Conservation (phyloP, 2,797 vertebrate genomes). For the Intellagama lesueurii region DNA sequence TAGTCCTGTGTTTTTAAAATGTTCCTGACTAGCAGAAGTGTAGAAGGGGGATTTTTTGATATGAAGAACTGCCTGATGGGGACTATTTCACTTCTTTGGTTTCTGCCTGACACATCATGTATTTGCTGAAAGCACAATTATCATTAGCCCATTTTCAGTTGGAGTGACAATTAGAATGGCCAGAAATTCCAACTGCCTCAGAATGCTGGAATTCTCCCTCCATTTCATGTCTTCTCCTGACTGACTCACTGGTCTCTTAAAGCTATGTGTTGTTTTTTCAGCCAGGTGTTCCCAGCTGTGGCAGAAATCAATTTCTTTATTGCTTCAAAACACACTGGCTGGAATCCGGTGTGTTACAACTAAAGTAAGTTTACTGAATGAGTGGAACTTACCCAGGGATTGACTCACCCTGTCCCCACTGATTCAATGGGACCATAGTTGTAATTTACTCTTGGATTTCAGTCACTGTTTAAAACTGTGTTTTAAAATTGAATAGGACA, state of each 20-base stretch:
- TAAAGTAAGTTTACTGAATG: no score
- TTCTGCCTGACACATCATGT: not conserved
- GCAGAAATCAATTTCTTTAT: not conserved
- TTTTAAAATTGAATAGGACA: not conserved
- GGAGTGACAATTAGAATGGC: conserved; percentile 2
- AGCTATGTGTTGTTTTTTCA: not conserved
- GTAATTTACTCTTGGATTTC: no score
- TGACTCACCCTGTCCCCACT: no score
- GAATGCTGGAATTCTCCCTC: not conserved
- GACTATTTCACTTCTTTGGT: not conserved
- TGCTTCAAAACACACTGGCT: not conserved
- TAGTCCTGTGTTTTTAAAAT: not conserved
- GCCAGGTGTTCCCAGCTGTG: not conserved
- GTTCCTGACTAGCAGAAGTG: not conserved
- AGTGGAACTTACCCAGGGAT: no score
- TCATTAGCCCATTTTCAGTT: not conserved
- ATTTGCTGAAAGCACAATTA: not conserved
- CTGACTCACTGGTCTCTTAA: not conserved
- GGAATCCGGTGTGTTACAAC: no score
- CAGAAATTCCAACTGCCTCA: not conserved
- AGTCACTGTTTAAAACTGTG: not conserved
- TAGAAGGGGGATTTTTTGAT: not conserved
- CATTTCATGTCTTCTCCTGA: not conserved
- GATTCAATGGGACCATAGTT: no score
- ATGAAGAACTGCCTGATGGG: not conserved